Conservation (phyloP, 2,888 invertebrate genomes). For the Gandaritis pyraliata region DNA sequence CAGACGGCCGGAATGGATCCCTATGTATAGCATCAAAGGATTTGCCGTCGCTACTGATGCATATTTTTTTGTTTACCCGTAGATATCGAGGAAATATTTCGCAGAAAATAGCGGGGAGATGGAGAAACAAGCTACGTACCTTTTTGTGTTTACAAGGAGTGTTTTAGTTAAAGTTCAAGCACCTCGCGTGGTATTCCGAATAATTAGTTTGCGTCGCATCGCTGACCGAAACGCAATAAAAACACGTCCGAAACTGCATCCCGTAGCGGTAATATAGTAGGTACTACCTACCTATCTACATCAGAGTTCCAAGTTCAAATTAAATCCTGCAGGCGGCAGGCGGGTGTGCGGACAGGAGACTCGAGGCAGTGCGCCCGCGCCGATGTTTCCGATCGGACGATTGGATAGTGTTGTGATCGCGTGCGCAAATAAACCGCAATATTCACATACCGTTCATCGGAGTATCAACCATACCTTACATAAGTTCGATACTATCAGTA, state of each 20-base stretch:
- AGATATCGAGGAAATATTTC: slow-evolving; percentile 35
- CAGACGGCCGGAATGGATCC: slow-evolving; percentile 60
- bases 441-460: slow-evolving; percentile 13
- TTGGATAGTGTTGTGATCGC: slow-evolving; percentile 54
- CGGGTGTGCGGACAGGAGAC: slow-evolving; percentile 38
- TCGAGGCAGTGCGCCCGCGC: slow-evolving; percentile 69
- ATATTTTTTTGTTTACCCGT: slow-evolving; percentile 56
- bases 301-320: slow-evolving; percentile 71
- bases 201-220: slow-evolving; percentile 60
- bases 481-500: slow-evolving; percentile 3
- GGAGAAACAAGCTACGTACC: slow-evolving; percentile 10
- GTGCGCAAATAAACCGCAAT: slow-evolving; percentile 58
- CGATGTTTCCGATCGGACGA: slow-evolving; percentile 71
- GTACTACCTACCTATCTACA: slow-evolving; percentile 16
- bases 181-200: slow-evolving; percentile 60
- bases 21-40: slow-evolving; percentile 65
- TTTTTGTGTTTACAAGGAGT: slow-evolving; percentile 29
- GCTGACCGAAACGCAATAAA: slow-evolving; percentile 65
- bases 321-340: slow-evolving; percentile 56
- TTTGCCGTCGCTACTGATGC: slow-evolving; percentile 59
- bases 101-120: slow-evolving; percentile 27
- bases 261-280: slow-evolving; percentile 42
- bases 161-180: slow-evolving; percentile 58
- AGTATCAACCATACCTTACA: slow-evolving; percentile 1
- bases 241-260: slow-evolving; percentile 67